Percentiles rank a stretch among this genome's conserved stretches.
phyloP scores from a whole-genome alignment of 2,113 vertebrate genomes.

The Panthera tigris region DNA sequence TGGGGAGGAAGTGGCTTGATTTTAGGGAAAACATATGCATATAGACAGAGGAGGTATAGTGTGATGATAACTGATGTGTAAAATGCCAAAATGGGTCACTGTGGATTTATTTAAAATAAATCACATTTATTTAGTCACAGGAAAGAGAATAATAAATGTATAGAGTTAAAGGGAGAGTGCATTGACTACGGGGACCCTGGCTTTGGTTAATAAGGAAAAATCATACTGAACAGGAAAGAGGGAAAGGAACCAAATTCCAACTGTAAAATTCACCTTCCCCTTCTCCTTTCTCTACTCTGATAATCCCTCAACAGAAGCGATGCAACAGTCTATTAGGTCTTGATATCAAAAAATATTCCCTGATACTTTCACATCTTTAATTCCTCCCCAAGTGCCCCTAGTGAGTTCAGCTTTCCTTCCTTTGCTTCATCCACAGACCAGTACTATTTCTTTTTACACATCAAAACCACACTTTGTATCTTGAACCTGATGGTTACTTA shows the following conservation, averaged over 20 bases:
- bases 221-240: constrained; percentile 49
- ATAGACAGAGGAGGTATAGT: neutral
- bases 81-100: constrained; percentile 27
- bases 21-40: constrained; percentile 39
- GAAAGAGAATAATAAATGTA: neutral
- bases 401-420: neutral
- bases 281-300: neutral
- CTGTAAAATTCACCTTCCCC: accelerated
- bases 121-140: constrained; percentile 32
- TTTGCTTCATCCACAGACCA: neutral
- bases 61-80: constrained; percentile 47
- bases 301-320: accelerated
- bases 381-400: neutral
- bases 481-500: neutral
- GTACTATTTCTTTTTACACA: neutral
- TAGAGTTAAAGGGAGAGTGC: neutral
- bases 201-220: constrained; percentile 70
- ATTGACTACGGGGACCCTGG: neutral
- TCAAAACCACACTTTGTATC: neutral
- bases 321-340: neutral
- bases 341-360: neutral
- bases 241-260: neutral
- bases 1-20: neutral
- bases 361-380: accelerated
- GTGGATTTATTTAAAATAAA: neutral